Percentiles rank a stretch among this genome's conserved stretches.
phyloP scores from a whole-genome alignment of 2,797 vertebrate genomes.

The Pelochelys cantorii region DNA sequence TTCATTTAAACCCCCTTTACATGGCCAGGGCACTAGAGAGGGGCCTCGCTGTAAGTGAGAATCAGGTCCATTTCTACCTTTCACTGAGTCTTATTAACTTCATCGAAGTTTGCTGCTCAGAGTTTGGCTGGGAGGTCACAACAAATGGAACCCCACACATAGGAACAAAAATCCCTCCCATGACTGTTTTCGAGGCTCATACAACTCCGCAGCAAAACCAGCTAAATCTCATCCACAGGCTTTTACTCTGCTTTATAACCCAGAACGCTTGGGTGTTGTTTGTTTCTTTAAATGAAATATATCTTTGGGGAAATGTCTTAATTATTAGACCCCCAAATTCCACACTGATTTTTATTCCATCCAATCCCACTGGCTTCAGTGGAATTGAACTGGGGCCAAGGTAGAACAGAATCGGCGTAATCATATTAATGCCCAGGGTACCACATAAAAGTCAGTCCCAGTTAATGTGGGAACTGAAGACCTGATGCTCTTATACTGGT shows the following conservation, averaged over 20 bases:
- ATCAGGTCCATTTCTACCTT: neutral
- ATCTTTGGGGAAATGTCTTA: neutral
- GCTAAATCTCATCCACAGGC: neutral
- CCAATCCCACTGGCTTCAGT: neutral
- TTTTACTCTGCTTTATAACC: neutral
- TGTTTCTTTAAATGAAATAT: neutral
- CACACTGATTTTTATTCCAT: neutral
- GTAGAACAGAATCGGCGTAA: neutral
- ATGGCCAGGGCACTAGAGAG: neutral
- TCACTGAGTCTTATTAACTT: neutral
- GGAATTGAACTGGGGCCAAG: neutral
- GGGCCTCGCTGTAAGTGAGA: neutral
- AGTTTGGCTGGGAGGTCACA: neutral
- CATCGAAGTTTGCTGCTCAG: neutral
- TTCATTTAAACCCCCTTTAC: neutral
- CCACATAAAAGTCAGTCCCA: neutral
- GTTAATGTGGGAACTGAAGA: neutral
- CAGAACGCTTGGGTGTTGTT: neutral
- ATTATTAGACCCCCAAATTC: neutral
- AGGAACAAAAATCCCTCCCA: neutral
- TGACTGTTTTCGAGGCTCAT: neutral
- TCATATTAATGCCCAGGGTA: fast-evolving
- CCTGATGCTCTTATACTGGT: neutral
- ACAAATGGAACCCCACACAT: neutral
- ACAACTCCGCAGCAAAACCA: neutral